A percentile compares a stretch with the other conserved stretches of the same genome.
These are phyloP conservation scores for Melinopterus prodromus DNA, from an alignment of 2,888 invertebrate genomes.

Conservation along the genomic window DNA sequence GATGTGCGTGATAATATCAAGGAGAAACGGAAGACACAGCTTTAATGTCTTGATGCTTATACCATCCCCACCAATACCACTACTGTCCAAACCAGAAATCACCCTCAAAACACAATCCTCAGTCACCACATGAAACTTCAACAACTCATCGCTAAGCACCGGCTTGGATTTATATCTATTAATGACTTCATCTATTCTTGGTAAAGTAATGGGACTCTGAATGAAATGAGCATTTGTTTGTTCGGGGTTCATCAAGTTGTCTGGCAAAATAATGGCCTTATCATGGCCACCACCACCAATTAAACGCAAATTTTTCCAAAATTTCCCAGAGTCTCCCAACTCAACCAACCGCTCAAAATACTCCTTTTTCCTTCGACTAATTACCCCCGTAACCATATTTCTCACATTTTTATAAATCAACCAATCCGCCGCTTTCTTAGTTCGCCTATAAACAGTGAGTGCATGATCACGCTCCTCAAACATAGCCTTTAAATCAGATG, in stretches of 20 bases:
- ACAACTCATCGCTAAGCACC: background rate
- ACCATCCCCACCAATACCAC: background rate
- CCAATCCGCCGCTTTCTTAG: background rate
- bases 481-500: background rate
- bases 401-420: background rate
- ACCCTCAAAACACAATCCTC: background rate
- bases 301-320: background rate
- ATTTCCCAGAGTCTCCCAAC: background rate
- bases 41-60: background rate
- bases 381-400: conserved; percentile 8
- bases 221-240: background rate
- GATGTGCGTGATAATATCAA: background rate
- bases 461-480: background rate
- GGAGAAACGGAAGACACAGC: background rate
- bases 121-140: background rate
- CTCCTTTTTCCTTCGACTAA: background rate
- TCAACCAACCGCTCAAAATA: background rate
- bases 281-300: background rate
- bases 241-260: background rate
- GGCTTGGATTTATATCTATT: background rate
- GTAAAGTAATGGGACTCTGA: background rate
- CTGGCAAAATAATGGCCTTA: background rate
- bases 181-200: background rate
- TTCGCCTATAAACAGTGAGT: background rate
- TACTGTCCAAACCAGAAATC: background rate